phyloP scores from a whole-genome alignment of 64 coral and sea anemone genomes.

The Exaiptasia diaphana region DNA sequence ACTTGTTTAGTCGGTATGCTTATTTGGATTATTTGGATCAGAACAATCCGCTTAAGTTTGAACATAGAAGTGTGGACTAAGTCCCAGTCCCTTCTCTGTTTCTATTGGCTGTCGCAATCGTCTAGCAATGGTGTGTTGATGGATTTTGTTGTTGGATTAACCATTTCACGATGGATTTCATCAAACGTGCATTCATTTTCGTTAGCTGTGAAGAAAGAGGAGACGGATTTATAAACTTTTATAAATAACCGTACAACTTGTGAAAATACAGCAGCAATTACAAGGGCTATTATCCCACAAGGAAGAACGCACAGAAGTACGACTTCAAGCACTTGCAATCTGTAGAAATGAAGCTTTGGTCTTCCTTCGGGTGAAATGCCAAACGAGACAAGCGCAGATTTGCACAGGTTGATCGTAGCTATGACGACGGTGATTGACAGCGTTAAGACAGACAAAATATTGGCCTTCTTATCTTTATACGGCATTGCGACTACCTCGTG shows the following conservation, averaged over 20 bases:
- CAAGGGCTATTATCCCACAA: neutral
- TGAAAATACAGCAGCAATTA: slow-evolving; percentile 33
- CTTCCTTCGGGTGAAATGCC: slow-evolving; percentile 23
- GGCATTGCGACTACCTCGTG: slow-evolving; percentile 39
- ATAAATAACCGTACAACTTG: slow-evolving; percentile 22
- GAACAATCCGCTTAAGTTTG: no score
- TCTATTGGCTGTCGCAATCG: no score
- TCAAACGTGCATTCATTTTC: no score
- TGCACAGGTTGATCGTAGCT: slow-evolving; percentile 36
- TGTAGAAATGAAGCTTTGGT: neutral
- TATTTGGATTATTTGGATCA: no score
- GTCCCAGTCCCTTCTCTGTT: no score
- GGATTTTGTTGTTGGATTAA: no score
- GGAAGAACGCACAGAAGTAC: slow-evolving; percentile 31
- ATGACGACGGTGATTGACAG: slow-evolving; percentile 33
- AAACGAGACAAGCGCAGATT: slow-evolving; percentile 33
- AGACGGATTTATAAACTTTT: neutral
- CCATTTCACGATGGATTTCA: no score
- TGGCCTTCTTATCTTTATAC: slow-evolving; percentile 7
- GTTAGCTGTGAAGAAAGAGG: no score
- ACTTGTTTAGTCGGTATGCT: no score
- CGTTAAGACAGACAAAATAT: slow-evolving; percentile 20
- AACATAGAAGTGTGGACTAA: no score
- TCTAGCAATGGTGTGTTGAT: no score
- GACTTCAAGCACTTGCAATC: slow-evolving; percentile 25